A percentile compares a stretch with the other conserved stretches of the same genome.
Evolutionary conservation across 2,888 invertebrate species (phyloP).

Genomic region (Zonitis immaculata): DNA sequence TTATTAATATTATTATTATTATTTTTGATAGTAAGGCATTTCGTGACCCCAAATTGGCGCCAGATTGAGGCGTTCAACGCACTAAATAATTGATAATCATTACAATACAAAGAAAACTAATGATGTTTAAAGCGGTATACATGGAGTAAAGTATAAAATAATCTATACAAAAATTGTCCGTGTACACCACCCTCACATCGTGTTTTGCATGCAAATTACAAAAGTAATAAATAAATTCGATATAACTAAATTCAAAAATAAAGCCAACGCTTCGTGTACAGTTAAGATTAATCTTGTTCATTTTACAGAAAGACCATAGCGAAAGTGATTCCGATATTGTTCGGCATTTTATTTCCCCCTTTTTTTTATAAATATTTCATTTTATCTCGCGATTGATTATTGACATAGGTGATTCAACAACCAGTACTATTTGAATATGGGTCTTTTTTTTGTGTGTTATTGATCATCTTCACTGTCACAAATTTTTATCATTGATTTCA

Average conservation of each 20-base stretch:
- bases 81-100: constrained; percentile 15
- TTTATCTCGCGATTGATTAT: constrained; percentile 39
- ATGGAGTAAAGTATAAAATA: constrained; percentile 9
- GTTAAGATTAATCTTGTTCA: constrained; percentile 32
- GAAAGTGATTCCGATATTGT: constrained; percentile 46
- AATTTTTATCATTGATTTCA: constrained; percentile 32
- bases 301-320: constrained; percentile 36
- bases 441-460: constrained; percentile 21
- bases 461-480: constrained; percentile 33
- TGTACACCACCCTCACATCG: constrained; percentile 26
- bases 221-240: constrained; percentile 14
- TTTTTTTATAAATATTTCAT: constrained; percentile 33
- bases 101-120: constrained; percentile 18
- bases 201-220: constrained; percentile 30
- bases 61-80: constrained; percentile 32
- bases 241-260: constrained; percentile 16
- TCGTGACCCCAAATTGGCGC: constrained; percentile 44
- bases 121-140: constrained; percentile 17
- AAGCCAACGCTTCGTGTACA: constrained; percentile 34
- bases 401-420: constrained; percentile 41
- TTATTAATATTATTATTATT: background rate
- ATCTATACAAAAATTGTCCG: constrained; percentile 6
- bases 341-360: constrained; percentile 26
- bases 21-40: constrained; percentile 40
- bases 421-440: constrained; percentile 37